phyloP scores from a whole-genome alignment of 2,888 invertebrate genomes.

The Corbicula japonica region DNA sequence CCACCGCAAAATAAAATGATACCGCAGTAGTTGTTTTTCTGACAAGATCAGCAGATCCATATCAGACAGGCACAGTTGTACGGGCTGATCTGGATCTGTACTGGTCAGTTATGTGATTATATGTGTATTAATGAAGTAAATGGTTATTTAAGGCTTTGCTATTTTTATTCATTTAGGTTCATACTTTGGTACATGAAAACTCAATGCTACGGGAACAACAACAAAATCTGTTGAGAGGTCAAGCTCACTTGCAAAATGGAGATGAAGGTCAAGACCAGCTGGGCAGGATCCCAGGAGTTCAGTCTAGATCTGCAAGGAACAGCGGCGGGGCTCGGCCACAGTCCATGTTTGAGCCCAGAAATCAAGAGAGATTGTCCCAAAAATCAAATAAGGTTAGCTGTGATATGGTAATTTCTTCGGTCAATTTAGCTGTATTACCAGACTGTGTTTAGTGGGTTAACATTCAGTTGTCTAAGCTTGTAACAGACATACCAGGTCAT shows the following conservation, averaged over 20 bases:
- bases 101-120: too few species aligned
- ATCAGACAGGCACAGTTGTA: too few species aligned
- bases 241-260: slow-evolving; percentile 65
- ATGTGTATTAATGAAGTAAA: too few species aligned
- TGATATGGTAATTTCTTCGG: not conserved
- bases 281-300: slow-evolving; percentile 51
- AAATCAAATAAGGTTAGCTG: slow-evolving; percentile 67
- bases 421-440: too few species aligned
- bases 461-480: not conserved
- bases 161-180: too few species aligned
- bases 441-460: not conserved
- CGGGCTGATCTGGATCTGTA: too few species aligned
- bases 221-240: slow-evolving; percentile 57
- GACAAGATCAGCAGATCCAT: too few species aligned
- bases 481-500: too few species aligned
- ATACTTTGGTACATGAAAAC: slow-evolving; percentile 63
- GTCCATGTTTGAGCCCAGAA: slow-evolving; percentile 85
- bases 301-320: slow-evolving; percentile 57
- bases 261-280: slow-evolving; percentile 55
- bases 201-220: slow-evolving; percentile 64
- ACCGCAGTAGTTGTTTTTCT: too few species aligned
- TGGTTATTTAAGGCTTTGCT: too few species aligned
- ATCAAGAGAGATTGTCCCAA: slow-evolving; percentile 75
- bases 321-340: slow-evolving; percentile 80
- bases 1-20: too few species aligned